Conservation (phyloP, 2,797 vertebrate species). For the Micropoecilia bifurca region DNA sequence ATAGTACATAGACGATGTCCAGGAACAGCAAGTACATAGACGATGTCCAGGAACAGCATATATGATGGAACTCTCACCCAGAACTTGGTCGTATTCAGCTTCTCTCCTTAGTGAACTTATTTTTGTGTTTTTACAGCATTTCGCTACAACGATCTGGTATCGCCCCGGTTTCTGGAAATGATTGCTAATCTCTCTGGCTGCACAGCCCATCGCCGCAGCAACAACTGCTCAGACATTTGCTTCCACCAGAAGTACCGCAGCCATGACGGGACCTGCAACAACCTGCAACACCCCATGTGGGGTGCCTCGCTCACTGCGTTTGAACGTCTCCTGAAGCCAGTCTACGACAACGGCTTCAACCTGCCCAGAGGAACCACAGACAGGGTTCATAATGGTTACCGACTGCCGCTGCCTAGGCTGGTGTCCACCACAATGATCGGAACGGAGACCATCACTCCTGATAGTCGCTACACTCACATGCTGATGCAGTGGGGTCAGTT, state of each 20-base stretch:
- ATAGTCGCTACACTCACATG: slow-evolving; percentile 95
- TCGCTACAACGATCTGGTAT: slow-evolving; percentile 98
- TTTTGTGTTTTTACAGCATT: slow-evolving; percentile 82
- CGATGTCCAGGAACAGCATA: neutral
- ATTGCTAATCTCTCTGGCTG: slow-evolving; percentile 98
- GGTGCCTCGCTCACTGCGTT: slow-evolving; percentile 96
- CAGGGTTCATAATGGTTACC: slow-evolving; percentile 84
- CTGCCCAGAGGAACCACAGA: slow-evolving; percentile 88
- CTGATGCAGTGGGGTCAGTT: slow-evolving; percentile 99
- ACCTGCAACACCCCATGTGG: slow-evolving; percentile 98
- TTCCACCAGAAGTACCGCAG: slow-evolving; percentile 98
- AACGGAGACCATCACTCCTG: slow-evolving; percentile 91
- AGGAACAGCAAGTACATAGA: neutral
- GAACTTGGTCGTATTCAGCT: neutral
- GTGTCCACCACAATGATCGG: slow-evolving; percentile 94
- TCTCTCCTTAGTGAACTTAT: neutral
- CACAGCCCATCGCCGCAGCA: slow-evolving; percentile 91
- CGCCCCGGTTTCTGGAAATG: slow-evolving; percentile 92
- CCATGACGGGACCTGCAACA: slow-evolving; percentile 97
- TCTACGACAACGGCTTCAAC: slow-evolving; percentile 98
- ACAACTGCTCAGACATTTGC: slow-evolving; percentile 98
- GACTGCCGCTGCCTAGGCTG: slow-evolving; percentile 89
- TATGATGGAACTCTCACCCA: slow-evolving; percentile 39
- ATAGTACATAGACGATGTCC: neutral
- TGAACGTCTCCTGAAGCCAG: slow-evolving; percentile 92